Evolutionary conservation across 2,797 vertebrate genomes (phyloP).

Genomic region (Liparis tanakae): DNA sequence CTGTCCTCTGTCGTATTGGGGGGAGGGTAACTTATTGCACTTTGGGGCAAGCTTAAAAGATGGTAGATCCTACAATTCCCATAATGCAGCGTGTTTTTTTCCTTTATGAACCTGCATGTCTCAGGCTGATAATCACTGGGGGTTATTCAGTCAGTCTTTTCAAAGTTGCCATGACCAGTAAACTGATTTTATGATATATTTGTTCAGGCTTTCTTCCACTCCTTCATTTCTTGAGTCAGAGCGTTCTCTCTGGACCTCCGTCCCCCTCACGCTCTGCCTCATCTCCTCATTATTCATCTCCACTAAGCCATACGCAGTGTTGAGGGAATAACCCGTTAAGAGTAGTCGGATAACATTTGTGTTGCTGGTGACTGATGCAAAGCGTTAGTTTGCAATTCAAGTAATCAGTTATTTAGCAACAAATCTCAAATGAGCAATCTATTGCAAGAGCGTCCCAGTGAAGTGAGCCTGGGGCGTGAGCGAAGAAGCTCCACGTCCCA

Average conservation of each 20-base stretch:
- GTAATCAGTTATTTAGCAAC: neutral
- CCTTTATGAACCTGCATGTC: neutral
- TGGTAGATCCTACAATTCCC: neutral
- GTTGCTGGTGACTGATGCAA: neutral
- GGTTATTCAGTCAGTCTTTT: neutral
- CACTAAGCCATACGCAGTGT: neutral
- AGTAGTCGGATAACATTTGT: neutral
- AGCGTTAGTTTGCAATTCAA: neutral
- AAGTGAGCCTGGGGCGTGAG: neutral
- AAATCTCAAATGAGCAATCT: neutral
- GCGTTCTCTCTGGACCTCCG: constrained; percentile 8
- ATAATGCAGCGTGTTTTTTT: neutral
- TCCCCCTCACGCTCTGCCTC: constrained; percentile 12
- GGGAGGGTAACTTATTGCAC: neutral
- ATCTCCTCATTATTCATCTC: constrained; percentile 37
- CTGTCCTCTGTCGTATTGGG: neutral
- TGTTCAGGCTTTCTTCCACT: constrained; percentile 10
- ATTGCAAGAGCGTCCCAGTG: neutral
- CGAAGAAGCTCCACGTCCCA: neutral
- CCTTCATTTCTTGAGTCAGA: neutral
- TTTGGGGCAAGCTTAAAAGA: neutral
- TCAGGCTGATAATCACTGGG: neutral
- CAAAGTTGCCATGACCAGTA: too few species aligned
- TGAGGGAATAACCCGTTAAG: neutral
- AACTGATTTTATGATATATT: neutral